Evolutionary conservation across 1,140 invertebrate genomes (phyloP).

Genomic region (Drosophila elegans): DNA sequence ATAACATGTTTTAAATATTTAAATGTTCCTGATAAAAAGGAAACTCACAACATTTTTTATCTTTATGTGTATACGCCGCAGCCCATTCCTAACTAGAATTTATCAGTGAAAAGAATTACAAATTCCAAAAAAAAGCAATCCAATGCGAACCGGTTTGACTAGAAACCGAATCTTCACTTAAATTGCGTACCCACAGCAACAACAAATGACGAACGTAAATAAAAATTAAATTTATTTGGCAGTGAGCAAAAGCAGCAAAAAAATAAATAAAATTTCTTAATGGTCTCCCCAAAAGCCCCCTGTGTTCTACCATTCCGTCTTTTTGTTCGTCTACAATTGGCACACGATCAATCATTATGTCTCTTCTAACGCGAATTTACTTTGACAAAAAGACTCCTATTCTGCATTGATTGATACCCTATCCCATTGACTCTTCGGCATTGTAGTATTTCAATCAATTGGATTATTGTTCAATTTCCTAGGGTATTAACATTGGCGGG

Average conservation of each 20-base stretch:
- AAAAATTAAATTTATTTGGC: slow-evolving; percentile 45
- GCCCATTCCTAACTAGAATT: neutral
- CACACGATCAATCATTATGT: slow-evolving; percentile 64
- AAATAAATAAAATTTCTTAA: slow-evolving; percentile 41
- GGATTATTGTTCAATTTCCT: too few species aligned
- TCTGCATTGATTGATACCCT: slow-evolving; percentile 24
- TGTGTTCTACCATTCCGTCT: slow-evolving; percentile 2
- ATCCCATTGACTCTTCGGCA: neutral
- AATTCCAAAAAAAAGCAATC: slow-evolving; percentile 5
- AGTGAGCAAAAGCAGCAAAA: slow-evolving; percentile 25
- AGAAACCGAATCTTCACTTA: slow-evolving; percentile 45
- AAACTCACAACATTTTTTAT: too few species aligned
- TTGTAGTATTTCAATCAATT: neutral
- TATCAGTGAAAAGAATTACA: slow-evolving; percentile 18
- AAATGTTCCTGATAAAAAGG: too few species aligned
- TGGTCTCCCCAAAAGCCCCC: slow-evolving; percentile 11
- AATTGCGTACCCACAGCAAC: slow-evolving; percentile 34
- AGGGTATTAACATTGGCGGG: neutral
- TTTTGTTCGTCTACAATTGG: slow-evolving; percentile 30
- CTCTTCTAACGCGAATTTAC: slow-evolving; percentile 12
- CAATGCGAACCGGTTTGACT: slow-evolving; percentile 49
- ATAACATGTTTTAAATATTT: too few species aligned
- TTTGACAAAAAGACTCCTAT: slow-evolving; percentile 6
- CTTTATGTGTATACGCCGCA: neutral
- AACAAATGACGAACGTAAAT: slow-evolving; percentile 29